Conservation (phyloP, 2,888 invertebrate species). For the Stictocephala bisonia region DNA sequence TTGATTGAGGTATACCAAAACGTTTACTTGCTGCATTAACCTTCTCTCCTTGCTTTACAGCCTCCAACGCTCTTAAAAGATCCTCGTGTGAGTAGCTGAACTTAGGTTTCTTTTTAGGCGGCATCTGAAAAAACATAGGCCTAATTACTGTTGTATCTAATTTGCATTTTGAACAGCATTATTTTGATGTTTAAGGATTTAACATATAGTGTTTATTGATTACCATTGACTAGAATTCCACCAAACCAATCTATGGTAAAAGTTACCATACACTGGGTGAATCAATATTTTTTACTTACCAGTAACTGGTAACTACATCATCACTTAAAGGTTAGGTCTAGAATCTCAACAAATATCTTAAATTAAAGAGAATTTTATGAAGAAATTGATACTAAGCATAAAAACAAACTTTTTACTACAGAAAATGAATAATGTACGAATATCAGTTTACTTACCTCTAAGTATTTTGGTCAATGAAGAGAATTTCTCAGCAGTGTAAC, state of each 20-base stretch:
- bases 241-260: conserved; percentile 14
- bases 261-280: conserved; percentile 16
- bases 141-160: no score
- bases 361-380: background rate
- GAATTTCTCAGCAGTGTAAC: background rate
- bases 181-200: no score
- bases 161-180: no score
- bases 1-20: conserved; percentile 1
- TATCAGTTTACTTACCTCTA: background rate
- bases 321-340: background rate
- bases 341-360: background rate
- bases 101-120: background rate
- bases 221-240: conserved; percentile 7
- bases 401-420: background rate
- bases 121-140: conserved; percentile 35
- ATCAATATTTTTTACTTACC: background rate
- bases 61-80: background rate
- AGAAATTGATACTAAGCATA: background rate
- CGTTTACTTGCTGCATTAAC: background rate
- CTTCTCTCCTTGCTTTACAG: background rate
- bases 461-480: background rate
- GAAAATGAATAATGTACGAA: background rate
- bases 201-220: background rate
- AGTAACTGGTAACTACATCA: background rate
- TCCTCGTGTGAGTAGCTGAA: background rate